Evolutionary conservation across 1,140 invertebrate species (phyloP).

Genomic region (Procambarus virginalis): DNA sequence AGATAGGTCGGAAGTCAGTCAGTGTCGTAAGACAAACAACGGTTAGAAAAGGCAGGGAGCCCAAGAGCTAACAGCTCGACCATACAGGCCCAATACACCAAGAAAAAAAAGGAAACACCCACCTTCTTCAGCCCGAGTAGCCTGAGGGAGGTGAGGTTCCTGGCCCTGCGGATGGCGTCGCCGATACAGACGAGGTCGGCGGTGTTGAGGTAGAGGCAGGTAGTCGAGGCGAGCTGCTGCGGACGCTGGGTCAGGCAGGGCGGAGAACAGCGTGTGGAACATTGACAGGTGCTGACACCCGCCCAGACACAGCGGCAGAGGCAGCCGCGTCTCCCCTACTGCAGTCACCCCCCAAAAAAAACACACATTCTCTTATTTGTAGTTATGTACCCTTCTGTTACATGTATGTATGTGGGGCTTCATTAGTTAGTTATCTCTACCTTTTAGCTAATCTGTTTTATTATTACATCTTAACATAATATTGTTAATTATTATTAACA

Average conservation of each 20-base stretch:
- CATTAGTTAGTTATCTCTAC: no score
- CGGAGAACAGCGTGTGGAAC: slow-evolving; percentile 65
- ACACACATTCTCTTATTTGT: no score
- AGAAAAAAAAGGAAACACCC: background rate
- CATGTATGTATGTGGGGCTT: no score
- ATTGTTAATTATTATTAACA: no score
- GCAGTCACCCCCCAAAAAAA: background rate
- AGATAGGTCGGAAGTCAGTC: no score
- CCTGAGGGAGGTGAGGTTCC: slow-evolving; percentile 55
- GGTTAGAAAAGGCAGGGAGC: no score
- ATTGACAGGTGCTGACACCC: slow-evolving; percentile 62
- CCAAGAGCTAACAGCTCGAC: no score
- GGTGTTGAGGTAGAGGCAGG: slow-evolving; percentile 64
- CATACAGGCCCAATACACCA: no score
- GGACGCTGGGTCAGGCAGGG: slow-evolving; percentile 53
- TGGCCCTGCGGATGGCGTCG: slow-evolving; percentile 57
- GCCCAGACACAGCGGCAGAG: slow-evolving; percentile 58
- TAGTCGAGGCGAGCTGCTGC: slow-evolving; percentile 52
- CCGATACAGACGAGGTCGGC: slow-evolving; percentile 66
- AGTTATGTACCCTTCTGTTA: no score
- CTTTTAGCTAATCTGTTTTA: no score
- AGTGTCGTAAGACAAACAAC: no score
- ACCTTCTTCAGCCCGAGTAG: slow-evolving; percentile 41
- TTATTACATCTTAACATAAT: no score
- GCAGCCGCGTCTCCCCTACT: slow-evolving; percentile 49